Percentiles rank a stretch among this genome's conserved stretches.
These are phyloP conservation scores for Augochlorella aurata DNA, from an alignment of 2,888 invertebrate species.

Conservation along the genomic window DNA sequence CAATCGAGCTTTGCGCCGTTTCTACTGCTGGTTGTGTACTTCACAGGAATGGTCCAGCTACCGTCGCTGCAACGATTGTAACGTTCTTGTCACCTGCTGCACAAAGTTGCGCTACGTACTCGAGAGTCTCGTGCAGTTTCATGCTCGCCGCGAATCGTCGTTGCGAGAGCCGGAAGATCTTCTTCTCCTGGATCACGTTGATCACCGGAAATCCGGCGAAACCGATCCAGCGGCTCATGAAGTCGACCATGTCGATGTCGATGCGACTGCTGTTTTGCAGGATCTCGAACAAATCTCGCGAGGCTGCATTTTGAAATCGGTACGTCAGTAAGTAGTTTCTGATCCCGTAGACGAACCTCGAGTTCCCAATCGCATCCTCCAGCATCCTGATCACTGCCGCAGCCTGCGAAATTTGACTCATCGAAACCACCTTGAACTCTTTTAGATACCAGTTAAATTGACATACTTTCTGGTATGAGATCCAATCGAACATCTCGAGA, in stretches of 20 bases:
- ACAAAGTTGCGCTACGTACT: conserved; percentile 24
- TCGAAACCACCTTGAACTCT: no score
- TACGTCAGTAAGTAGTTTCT: conserved; percentile 58
- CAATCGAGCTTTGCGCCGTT: conserved; percentile 59
- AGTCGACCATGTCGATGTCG: conserved; percentile 52
- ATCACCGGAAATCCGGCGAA: conserved; percentile 66
- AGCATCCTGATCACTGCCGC: conserved; percentile 67
- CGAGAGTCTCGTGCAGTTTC: conserved; percentile 12
- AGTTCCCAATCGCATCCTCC: conserved; percentile 56
- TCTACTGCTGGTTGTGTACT: conserved; percentile 58
- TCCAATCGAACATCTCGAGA: conserved; percentile 66
- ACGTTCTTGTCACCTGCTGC: no score
- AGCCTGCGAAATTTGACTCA: conserved; percentile 44
- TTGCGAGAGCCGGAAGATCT: conserved; percentile 43
- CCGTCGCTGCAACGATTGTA: conserved; percentile 20
- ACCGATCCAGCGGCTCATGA: conserved; percentile 62
- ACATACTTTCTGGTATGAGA: conserved; percentile 66
- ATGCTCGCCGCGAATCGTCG: conserved; percentile 35
- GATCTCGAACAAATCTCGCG: conserved; percentile 61
- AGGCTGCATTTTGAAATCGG: conserved; percentile 62
- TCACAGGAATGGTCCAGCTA: conserved; percentile 67
- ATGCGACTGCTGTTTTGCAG: conserved; percentile 44
- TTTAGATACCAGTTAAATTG: no score
- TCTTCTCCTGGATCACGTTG: conserved; percentile 39
- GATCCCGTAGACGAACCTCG: conserved; percentile 55